A percentile compares a stretch with the other conserved stretches of the same genome.
Conservation (phyloP, 2,113 vertebrate species). For the Pseudorasbora parva region DNA sequence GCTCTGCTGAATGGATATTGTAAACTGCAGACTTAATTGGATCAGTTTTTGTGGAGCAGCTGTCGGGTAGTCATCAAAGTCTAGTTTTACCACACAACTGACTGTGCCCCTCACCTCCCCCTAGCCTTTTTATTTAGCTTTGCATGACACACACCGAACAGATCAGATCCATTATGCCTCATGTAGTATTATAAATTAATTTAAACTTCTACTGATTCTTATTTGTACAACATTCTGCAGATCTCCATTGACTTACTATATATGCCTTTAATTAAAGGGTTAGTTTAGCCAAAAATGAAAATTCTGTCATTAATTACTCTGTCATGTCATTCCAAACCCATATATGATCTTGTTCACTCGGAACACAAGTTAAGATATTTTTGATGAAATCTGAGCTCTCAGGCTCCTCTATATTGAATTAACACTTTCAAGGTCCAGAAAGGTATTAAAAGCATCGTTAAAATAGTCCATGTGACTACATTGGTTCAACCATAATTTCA, state of each 20-base stretch:
- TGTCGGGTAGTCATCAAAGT: conserved; percentile 44
- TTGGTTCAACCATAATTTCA: no score
- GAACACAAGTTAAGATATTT: no score
- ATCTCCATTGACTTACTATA: not conserved
- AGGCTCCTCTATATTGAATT: no score
- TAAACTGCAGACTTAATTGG: conserved; percentile 35
- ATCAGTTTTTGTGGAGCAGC: conserved; percentile 47
- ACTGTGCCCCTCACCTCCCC: not conserved
- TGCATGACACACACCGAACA: not conserved
- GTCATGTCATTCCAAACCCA: no score
- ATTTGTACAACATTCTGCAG: not conserved
- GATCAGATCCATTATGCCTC: not conserved
- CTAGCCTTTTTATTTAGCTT: conserved; percentile 1
- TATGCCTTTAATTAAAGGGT: no score
- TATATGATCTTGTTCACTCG: no score
- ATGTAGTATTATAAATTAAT: conserved; percentile 27
- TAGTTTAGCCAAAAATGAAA: no score
- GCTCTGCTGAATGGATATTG: not conserved
- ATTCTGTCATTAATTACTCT: no score
- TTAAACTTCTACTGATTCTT: conserved; percentile 41
- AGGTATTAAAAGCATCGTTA: no score
- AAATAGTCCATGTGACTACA: no score
- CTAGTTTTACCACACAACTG: not conserved
- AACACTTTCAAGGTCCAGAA: no score
- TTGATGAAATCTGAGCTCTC: no score